Evolutionary conservation across 2,113 vertebrate species (phyloP).

Genomic region (Piaya cayana): DNA sequence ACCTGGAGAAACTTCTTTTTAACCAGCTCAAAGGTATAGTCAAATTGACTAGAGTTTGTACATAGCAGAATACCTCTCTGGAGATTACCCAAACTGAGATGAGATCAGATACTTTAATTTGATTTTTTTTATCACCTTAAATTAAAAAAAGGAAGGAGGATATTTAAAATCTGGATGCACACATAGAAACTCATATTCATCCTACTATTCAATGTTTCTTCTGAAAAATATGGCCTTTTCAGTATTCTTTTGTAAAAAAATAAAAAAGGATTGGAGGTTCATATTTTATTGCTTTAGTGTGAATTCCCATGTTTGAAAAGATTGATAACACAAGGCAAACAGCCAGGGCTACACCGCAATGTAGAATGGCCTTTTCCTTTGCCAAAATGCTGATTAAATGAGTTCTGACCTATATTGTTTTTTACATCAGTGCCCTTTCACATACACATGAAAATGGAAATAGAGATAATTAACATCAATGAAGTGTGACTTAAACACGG

Average conservation of each 20-base stretch:
- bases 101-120: neutral
- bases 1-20: neutral
- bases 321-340: constrained; percentile 43
- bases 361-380: constrained; percentile 46
- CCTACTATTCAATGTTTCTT: neutral
- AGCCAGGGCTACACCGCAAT: neutral
- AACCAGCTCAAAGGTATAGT: neutral
- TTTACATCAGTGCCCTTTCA: constrained; percentile 37
- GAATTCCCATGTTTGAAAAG: constrained; percentile 19
- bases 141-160: neutral
- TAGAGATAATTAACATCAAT: constrained; percentile 11
- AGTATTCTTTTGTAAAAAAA: neutral
- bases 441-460: neutral
- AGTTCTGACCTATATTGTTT: constrained; percentile 14
- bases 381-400: constrained; percentile 31
- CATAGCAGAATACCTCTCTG: neutral
- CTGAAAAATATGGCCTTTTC: constrained; percentile 3
- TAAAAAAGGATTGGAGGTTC: neutral
- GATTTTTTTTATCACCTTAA: neutral
- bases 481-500: neutral
- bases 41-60: neutral
- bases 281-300: constrained; percentile 33
- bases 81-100: neutral
- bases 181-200: neutral
- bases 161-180: neutral